phyloP scores from a whole-genome alignment of 2,797 vertebrate genomes.

The Kryptopterus vitreolus region DNA sequence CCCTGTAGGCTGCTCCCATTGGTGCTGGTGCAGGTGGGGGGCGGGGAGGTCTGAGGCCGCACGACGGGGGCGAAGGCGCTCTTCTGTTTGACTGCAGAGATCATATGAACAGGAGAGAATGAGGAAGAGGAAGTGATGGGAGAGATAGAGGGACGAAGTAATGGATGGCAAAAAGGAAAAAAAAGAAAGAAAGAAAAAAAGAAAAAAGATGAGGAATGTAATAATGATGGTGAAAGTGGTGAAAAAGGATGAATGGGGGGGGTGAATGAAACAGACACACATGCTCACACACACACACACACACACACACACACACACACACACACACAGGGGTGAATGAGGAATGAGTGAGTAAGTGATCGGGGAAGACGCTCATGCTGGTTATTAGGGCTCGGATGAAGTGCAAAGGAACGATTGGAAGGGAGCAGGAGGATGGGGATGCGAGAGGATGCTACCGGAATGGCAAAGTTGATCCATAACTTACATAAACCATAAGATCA shows the following conservation, averaged over 20 bases:
- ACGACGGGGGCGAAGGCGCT: constrained; percentile 88
- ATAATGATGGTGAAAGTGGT: constrained; percentile 56
- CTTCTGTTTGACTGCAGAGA: constrained; percentile 89
- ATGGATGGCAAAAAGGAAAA: constrained; percentile 46
- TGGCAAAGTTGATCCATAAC: constrained; percentile 82
- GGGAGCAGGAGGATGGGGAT: constrained; percentile 59
- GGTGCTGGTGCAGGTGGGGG: constrained; percentile 90
- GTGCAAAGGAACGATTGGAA: constrained; percentile 41
- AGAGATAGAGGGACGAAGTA: constrained; percentile 63
- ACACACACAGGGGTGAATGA: constrained; percentile 48
- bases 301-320: constrained; percentile 41
- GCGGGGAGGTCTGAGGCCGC: constrained; percentile 88
- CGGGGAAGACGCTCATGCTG: constrained; percentile 63
- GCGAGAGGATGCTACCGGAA: constrained; percentile 62
- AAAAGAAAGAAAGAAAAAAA: background rate
- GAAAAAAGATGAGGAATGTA: constrained; percentile 47
- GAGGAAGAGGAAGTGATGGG: constrained; percentile 79
- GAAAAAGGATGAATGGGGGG: constrained; percentile 64
- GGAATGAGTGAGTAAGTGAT: constrained; percentile 58
- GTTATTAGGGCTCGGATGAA: constrained; percentile 52
- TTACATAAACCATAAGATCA: constrained; percentile 49
- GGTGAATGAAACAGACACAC: constrained; percentile 64
- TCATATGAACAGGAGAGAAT: constrained; percentile 94
- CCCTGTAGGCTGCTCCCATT: constrained; percentile 89
- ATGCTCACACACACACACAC: constrained; percentile 64